phyloP scores from a whole-genome alignment of 1,140 invertebrate genomes.

The Pemphigus obesinymphae region DNA sequence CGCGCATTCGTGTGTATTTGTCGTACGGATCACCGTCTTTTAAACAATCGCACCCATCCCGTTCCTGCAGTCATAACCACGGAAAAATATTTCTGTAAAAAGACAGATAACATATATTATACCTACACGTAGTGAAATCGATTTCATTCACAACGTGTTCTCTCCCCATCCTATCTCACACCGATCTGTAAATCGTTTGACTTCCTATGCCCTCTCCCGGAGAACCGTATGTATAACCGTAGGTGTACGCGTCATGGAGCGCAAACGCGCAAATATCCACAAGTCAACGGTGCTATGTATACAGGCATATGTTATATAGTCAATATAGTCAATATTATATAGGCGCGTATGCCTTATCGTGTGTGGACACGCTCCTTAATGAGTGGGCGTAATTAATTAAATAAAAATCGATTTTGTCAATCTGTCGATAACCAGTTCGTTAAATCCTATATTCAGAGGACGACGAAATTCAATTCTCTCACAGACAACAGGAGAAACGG shows the following conservation, averaged over 20 bases:
- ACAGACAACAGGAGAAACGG: neutral
- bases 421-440: neutral
- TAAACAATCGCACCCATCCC: too few species aligned
- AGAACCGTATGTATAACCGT: too few species aligned
- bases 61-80: too few species aligned
- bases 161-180: neutral
- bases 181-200: neutral
- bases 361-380: neutral
- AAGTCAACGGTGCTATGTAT: too few species aligned
- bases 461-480: neutral
- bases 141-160: neutral
- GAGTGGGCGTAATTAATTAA: neutral
- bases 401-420: neutral
- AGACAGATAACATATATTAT: neutral
- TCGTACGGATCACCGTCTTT: too few species aligned
- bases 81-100: too few species aligned
- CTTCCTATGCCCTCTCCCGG: neutral
- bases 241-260: too few species aligned
- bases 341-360: too few species aligned
- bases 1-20: too few species aligned
- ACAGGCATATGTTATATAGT: too few species aligned
- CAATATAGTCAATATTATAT: too few species aligned
- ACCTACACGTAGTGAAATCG: neutral
- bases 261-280: too few species aligned
- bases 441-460: neutral